Percentiles rank a stretch among this genome's conserved stretches.
Conservation (phyloP, 2,113 vertebrate species). For the Rhizomys pruinosus region DNA sequence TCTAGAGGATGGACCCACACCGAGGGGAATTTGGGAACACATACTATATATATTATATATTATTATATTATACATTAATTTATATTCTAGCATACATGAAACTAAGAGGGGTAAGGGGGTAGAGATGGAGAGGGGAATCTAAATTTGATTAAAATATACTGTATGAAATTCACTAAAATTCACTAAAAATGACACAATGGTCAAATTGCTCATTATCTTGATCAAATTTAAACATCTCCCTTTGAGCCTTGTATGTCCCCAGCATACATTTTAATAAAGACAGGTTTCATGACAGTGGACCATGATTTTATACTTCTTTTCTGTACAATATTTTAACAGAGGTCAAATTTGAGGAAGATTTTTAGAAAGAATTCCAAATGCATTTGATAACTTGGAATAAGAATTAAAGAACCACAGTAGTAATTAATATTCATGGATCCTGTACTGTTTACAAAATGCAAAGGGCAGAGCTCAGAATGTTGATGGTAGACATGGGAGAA, state of each 20-base stretch:
- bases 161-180: background rate
- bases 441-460: slow-evolving; percentile 53
- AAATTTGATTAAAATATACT: too few species aligned
- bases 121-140: too few species aligned
- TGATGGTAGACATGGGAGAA: background rate
- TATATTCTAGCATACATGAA: too few species aligned
- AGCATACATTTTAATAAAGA: background rate
- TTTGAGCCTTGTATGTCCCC: background rate
- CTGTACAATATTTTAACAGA: slow-evolving; percentile 48
- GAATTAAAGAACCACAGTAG: slow-evolving; percentile 14
- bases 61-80: too few species aligned
- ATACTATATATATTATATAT: too few species aligned
- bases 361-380: slow-evolving; percentile 46
- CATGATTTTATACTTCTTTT: background rate
- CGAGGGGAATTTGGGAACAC: too few species aligned
- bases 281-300: background rate
- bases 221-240: background rate
- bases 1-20: too few species aligned
- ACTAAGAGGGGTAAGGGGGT: too few species aligned
- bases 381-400: slow-evolving; percentile 35
- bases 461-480: slow-evolving; percentile 52
- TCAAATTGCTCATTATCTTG: slow-evolving; percentile 50
- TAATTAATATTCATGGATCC: slow-evolving; percentile 64
- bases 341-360: slow-evolving; percentile 49
- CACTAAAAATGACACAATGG: slow-evolving; percentile 34